Base-by-base conservation (phyloP, 2,888 invertebrate species). In the Prosapia bicincta region DNA sequence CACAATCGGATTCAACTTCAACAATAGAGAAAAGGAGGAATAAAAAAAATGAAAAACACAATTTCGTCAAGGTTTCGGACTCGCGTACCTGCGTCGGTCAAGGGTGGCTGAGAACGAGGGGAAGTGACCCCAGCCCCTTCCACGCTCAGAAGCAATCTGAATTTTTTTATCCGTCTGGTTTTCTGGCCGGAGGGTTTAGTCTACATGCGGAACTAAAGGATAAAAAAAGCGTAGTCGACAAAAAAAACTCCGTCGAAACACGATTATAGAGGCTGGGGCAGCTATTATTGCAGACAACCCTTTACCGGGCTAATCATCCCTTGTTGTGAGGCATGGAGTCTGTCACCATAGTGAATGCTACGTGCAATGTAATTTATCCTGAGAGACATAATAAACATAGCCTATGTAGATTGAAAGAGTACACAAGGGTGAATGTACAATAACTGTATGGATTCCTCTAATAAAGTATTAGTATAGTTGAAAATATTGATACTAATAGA, bases 101-200 rank as follows among this genome's bases (percentile, higher is more conserved):
- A 38, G 74, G 24, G 75, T 24, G 75, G 70, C 20, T 26, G 65
- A 23, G 30, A 30, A 30, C 28, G 24, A 9, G 32, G 25, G 74
- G 69, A n/a, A 15, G 75, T 71, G 75, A 71, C 70, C 66, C 25
- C 71, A 28, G 28, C 43, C 74, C 32, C 13, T 24, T 32, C 70
- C 67, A 30, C 72, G 43, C 69, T 30, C 38, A 2, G 38, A 13
- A 13, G 38, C 74, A 69, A 74, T 74, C 74, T 74, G 74, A 74
- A 74, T 74, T 74, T 74, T 74, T 74, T 74, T 15, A 68, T 38
- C 68, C 74, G 74, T 74, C 74, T 74, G 74, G 74, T 69, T 74
- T 74, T 68, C 74, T 74, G 70, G 54, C 75, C 71, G 20, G 66
- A 32, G 75, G 75, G 75, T 38, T 66, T 2, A 2, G 13, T 13